These are phyloP conservation scores for Gymnocheta viridis DNA, from an alignment of 2,888 invertebrate genomes.

Conservation along the genomic window DNA sequence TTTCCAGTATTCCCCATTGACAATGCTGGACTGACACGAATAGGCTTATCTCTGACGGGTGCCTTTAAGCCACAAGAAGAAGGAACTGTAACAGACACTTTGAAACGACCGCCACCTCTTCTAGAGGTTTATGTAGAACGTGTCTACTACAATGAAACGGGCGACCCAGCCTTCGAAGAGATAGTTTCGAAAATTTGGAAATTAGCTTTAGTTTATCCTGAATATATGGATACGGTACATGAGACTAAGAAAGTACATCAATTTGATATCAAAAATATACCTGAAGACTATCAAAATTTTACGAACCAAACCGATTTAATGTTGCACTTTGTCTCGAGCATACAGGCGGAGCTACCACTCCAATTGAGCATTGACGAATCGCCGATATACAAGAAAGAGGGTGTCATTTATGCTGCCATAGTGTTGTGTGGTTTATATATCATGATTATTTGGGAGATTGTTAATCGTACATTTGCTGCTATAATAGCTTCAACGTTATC, in stretches of 20 bases:
- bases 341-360: conserved; percentile 81
- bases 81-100: conserved; percentile 71
- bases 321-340: conserved; percentile 77
- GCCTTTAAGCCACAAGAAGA: conserved; percentile 84
- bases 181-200: conserved; percentile 76
- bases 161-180: conserved; percentile 73
- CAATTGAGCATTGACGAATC: conserved; percentile 85
- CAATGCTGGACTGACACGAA: conserved; percentile 80
- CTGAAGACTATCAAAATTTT: conserved; percentile 67
- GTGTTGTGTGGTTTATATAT: conserved; percentile 89
- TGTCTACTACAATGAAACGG: conserved; percentile 74
- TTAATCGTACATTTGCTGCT: conserved; percentile 89
- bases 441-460: conserved; percentile 89
- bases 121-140: conserved; percentile 75
- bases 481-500: conserved; percentile 88
- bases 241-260: conserved; percentile 82
- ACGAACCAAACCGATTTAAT: conserved; percentile 75
- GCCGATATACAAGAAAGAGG: conserved; percentile 86
- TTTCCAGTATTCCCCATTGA: conserved; percentile 77
- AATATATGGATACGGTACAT: conserved; percentile 80
- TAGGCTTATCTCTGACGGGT: conserved; percentile 84
- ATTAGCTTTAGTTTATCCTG: conserved; percentile 79
- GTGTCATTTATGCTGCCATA: conserved; percentile 87
- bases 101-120: conserved; percentile 72
- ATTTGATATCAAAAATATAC: conserved; percentile 74